These are phyloP conservation scores for Rhinatrema bivittatum DNA, from an alignment of 2,797 vertebrate species.

Conservation along the genomic window DNA sequence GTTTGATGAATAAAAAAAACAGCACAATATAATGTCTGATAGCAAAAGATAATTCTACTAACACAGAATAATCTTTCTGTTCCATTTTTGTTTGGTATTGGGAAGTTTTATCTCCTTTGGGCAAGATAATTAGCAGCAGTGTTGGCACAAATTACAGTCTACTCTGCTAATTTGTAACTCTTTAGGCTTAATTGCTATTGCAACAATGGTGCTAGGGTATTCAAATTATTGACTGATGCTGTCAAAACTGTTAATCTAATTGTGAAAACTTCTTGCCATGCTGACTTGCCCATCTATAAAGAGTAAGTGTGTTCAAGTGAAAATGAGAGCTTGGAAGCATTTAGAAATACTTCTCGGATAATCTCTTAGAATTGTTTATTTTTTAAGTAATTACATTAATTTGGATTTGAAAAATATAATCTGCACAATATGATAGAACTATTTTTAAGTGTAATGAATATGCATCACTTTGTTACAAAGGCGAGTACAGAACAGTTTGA, in stretches of 20 bases:
- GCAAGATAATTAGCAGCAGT: constrained; percentile 1
- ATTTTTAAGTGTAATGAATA: too few relatives aligned
- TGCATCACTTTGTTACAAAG: too few relatives aligned
- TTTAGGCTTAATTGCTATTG: background rate
- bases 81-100: background rate
- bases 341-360: too few relatives aligned
- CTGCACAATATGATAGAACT: too few relatives aligned
- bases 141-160: background rate
- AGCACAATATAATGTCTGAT: constrained; percentile 1
- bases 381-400: too few relatives aligned
- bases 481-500: too few relatives aligned
- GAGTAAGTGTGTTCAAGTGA: too few relatives aligned
- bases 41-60: background rate
- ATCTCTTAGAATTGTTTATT: too few relatives aligned
- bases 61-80: background rate
- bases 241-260: constrained; percentile 2
- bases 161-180: background rate
- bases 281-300: too few relatives aligned
- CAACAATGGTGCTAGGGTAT: background rate
- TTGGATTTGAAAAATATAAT: too few relatives aligned
- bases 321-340: too few relatives aligned
- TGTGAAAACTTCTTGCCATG: too few relatives aligned
- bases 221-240: background rate
- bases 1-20: constrained; percentile 9
- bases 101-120: background rate